These are phyloP conservation scores for Chironomus striatipennis DNA, from an alignment of 1,140 invertebrate genomes.

Conservation along the genomic window DNA sequence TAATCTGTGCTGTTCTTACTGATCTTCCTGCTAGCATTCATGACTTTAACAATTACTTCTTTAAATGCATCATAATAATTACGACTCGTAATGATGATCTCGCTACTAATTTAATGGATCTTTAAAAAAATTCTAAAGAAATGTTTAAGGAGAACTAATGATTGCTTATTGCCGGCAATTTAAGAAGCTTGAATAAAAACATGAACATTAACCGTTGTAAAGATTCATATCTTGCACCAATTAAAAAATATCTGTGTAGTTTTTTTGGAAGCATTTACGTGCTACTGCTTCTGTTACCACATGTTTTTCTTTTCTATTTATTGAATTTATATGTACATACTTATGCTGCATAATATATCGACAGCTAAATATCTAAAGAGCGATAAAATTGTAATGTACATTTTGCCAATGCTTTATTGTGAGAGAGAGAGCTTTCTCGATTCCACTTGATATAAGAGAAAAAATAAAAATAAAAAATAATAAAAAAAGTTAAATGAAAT, in stretches of 20 bases:
- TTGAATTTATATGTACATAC: no score
- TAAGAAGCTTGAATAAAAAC: neutral
- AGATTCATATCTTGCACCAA: constrained; percentile 12
- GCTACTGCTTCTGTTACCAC: neutral
- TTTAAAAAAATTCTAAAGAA: no score
- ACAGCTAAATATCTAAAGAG: constrained; percentile 6
- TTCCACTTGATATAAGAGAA: neutral
- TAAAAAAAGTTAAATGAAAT: neutral
- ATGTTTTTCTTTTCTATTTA: neutral
- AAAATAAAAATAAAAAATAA: neutral
- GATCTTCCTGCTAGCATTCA: no score
- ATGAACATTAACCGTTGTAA: constrained; percentile 13
- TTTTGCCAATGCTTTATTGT: no score
- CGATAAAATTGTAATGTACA: neutral
- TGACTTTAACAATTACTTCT: no score
- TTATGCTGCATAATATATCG: neutral
- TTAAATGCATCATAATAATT: no score
- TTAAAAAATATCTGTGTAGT: neutral
- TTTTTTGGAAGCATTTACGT: neutral
- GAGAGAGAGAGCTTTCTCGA: neutral
- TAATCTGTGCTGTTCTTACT: no score
- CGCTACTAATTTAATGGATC: no score
- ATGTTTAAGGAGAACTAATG: no score
- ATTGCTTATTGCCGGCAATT: no score
- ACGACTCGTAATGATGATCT: no score